Conservation (phyloP, 2,113 vertebrate species). For the Pyxicephalus adspersus region DNA sequence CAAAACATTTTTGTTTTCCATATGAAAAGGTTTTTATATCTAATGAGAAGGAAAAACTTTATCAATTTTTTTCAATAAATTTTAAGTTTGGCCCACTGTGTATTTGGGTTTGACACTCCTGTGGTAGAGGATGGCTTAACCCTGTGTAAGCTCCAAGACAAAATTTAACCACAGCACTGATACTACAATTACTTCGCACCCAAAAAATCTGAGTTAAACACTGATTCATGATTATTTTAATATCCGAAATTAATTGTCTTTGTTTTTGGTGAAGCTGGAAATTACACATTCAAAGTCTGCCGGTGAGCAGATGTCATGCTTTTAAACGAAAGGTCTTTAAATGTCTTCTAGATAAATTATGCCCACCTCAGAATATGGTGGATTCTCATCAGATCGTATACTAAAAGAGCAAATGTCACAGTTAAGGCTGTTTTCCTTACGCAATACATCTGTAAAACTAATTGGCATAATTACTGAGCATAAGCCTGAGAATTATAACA, state of each 20-base stretch:
- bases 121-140: no score
- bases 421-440: not conserved
- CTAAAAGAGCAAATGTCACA: conserved; percentile 3
- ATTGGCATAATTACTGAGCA: no score
- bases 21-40: no score
- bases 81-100: no score
- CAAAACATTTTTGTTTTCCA: no score
- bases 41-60: no score
- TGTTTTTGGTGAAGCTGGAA: not conserved
- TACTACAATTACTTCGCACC: no score
- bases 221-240: not conserved
- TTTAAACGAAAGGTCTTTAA: conserved; percentile 10
- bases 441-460: not conserved
- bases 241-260: not conserved
- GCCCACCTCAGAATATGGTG: conserved; percentile 2
- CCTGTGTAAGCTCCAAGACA: no score
- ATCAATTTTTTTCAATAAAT: no score
- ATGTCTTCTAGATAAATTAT: conserved; percentile 11
- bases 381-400: not conserved
- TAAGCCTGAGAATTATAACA: no score
- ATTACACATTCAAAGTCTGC: not conserved
- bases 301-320: conserved; percentile 15
- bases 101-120: no score
- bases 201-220: not conserved
- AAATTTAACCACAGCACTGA: no score